Evolutionary conservation across 2,113 vertebrate genomes (phyloP), one percentile per base, ranked within the genome.

Genomic region (Phainopepla nitens): DNA sequence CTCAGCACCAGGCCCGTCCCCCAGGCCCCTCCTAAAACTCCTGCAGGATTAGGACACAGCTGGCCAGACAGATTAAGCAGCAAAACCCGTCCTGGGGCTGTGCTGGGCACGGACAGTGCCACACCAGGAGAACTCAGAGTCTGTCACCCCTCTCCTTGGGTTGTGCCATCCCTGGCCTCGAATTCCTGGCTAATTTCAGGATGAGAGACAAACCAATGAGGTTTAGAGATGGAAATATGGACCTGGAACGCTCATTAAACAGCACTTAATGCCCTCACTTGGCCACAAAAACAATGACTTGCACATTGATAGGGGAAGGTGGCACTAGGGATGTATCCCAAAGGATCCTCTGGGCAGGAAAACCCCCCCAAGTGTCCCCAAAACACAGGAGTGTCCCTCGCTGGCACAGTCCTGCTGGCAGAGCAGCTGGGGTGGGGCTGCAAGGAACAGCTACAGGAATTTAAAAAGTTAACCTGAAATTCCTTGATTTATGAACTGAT

Each of bases 11-110:
- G 42, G 23, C 72, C 82, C 68, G 47, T 64, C 73, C 91, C 61
- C 28, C 70, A 13, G 7, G 13, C 61, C 69, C 65, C 51, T 61
- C 71, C 41, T 2, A 2, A 82, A 45, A 21, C 39, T 2, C n/a
- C n/a, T n/a, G 47, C 22, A 25, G 68, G 44, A 60, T 96, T 89
- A 91, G 56, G 62, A 64, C 69, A 39, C 81, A 96, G 94, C 93
- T 96, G 89, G 81, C 61, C 87, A 87, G 60, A 89, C 84, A 75
- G 95, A 96, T 96, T 79, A 95, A 79, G 70, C 70, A 79, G 94
- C 84, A 82, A 87, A 95, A 82, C 45, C 87, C 0, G 0, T 36
- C 65, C 23, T 27, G 39, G 4, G 8, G 82, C 50, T 42, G 29
- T 15, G 72, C 72, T 71, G 50, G 66, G 44, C 15, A 42, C 36